Conservation (phyloP, 2,797 vertebrate genomes). For the Malurus splendens region DNA sequence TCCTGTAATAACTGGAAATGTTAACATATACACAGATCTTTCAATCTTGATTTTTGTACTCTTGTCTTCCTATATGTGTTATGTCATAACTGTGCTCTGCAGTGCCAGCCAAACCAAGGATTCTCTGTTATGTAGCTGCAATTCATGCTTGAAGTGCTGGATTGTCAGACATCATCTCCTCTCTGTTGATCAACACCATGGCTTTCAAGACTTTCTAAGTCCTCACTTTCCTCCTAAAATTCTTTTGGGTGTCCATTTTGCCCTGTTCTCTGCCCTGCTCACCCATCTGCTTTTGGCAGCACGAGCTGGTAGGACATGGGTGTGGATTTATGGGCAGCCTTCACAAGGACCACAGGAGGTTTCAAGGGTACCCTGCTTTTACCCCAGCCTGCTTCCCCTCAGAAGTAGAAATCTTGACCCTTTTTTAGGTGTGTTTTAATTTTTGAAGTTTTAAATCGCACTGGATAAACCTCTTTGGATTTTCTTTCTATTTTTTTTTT, state of each 20-base stretch:
- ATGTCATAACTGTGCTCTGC: background rate
- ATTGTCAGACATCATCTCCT: background rate
- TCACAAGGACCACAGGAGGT: rapidly evolving
- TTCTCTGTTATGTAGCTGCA: background rate
- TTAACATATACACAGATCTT: background rate
- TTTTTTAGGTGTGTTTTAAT: rapidly evolving
- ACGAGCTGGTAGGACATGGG: background rate
- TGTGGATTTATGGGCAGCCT: background rate
- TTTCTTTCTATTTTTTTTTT: background rate
- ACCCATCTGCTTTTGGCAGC: background rate
- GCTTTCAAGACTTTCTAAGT: background rate
- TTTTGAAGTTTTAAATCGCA: rapidly evolving
- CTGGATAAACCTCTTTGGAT: background rate
- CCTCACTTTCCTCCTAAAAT: background rate
- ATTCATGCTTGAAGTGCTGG: background rate
- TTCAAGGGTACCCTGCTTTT: background rate
- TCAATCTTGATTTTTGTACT: background rate
- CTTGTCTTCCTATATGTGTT: background rate
- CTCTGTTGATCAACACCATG: background rate
- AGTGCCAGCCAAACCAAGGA: background rate
- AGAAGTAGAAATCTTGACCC: background rate
- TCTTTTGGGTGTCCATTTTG: background rate
- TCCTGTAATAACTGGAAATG: background rate
- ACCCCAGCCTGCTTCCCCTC: background rate
- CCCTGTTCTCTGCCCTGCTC: background rate